These are phyloP conservation scores for Anguilla obscura DNA, from an alignment of 2,797 vertebrate species.

Conservation along the genomic window DNA sequence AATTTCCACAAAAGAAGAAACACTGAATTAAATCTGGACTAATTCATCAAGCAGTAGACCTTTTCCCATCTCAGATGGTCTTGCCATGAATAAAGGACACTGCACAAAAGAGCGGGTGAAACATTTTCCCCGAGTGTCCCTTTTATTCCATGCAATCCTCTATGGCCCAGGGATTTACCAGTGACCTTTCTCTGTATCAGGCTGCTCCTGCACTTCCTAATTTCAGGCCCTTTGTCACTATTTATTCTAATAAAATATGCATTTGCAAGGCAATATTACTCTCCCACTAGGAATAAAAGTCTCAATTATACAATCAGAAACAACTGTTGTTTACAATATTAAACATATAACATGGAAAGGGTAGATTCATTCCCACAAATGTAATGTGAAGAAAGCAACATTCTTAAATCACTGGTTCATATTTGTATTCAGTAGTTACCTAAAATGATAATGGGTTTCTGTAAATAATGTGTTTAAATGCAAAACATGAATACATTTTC, in stretches of 20 bases:
- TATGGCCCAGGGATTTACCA: slow-evolving; percentile 28
- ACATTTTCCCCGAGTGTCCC: slow-evolving; percentile 43
- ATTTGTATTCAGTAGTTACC: background rate
- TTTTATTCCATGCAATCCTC: slow-evolving; percentile 32
- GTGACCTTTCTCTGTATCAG: slow-evolving; percentile 44
- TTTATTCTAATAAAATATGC: slow-evolving; percentile 25
- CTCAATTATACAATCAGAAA: background rate
- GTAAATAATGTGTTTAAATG: background rate
- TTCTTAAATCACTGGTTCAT: background rate
- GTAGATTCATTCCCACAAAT: background rate
- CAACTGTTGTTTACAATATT: background rate
- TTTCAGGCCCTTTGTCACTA: slow-evolving; percentile 8
- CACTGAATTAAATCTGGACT: slow-evolving; percentile 64
- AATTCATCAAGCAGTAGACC: slow-evolving; percentile 59
- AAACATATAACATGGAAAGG: background rate
- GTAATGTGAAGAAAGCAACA: background rate
- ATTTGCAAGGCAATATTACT: slow-evolving; percentile 11
- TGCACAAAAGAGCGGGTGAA: slow-evolving; percentile 55
- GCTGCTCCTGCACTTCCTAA: slow-evolving; percentile 24
- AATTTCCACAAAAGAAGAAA: slow-evolving; percentile 60
- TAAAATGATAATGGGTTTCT: background rate
- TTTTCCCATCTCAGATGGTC: slow-evolving; percentile 54
- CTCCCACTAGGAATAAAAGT: slow-evolving; percentile 14
- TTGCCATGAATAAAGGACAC: slow-evolving; percentile 53
- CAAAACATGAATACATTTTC: background rate